These are phyloP conservation scores for Saccostrea echinata DNA, from an alignment of 1,140 invertebrate species.

Conservation along the genomic window DNA sequence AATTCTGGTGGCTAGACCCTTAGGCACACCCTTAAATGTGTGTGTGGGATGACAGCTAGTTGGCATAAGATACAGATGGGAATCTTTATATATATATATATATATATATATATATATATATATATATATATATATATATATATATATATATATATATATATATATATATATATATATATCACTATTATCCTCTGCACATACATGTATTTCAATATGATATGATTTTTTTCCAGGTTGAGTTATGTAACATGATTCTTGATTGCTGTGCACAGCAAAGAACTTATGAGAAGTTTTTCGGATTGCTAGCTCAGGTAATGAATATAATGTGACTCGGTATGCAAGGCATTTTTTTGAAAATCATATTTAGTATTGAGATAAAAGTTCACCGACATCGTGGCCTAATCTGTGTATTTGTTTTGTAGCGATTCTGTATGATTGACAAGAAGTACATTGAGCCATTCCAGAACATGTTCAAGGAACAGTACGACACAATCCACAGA, in stretches of 20 bases:
- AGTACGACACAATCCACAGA: slow-evolving; percentile 93
- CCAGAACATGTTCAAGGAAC: slow-evolving; percentile 96
- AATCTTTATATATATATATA: background rate
- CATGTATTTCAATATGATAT: too few relatives aligned
- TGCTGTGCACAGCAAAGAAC: slow-evolving; percentile 99
- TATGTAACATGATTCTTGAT: slow-evolving; percentile 99
- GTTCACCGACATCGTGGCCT: background rate
- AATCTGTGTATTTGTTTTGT: slow-evolving; percentile 55
- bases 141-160: background rate
- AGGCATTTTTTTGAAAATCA: too few relatives aligned
- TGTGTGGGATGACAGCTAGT: too few relatives aligned
- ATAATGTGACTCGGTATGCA: background rate
- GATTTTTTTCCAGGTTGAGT: slow-evolving; percentile 83
- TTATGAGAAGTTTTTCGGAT: slow-evolving; percentile 98
- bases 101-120: background rate
- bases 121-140: background rate
- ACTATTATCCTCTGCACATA: too few relatives aligned
- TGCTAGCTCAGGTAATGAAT: slow-evolving; percentile 88
- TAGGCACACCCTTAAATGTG: too few relatives aligned
- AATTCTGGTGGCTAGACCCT: too few relatives aligned
- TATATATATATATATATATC: background rate
- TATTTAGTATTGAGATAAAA: too few relatives aligned
- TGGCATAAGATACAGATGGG: too few relatives aligned
- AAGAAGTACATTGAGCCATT: slow-evolving; percentile 92
- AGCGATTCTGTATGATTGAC: slow-evolving; percentile 78